Percentiles rank a stretch among this genome's conserved stretches.
Evolutionary conservation across 2,797 vertebrate species (phyloP).

Genomic region (Tachyglossus aculeatus): DNA sequence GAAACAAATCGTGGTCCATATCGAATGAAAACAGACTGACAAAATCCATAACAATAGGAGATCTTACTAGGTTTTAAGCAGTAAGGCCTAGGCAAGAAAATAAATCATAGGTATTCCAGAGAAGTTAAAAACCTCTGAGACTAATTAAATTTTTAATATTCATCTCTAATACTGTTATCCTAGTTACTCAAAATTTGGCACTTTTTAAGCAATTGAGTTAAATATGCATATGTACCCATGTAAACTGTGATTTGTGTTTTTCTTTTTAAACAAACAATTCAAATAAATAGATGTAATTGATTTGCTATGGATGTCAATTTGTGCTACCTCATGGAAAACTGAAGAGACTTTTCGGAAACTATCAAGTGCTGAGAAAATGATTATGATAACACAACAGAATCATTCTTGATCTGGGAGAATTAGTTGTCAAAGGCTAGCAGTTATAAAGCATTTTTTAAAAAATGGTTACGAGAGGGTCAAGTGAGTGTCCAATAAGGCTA

Average conservation of each 20-base stretch:
- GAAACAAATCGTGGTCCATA: no score
- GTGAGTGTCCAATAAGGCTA: background rate
- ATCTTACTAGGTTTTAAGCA: no score
- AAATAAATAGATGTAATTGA: background rate
- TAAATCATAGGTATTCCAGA: constrained; percentile 8
- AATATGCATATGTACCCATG: background rate
- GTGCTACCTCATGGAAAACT: background rate
- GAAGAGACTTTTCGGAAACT: background rate
- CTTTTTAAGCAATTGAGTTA: background rate
- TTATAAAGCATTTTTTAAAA: background rate
- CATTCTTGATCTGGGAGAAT: background rate
- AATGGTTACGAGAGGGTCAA: background rate
- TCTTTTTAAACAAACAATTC: background rate
- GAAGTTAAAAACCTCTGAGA: constrained; percentile 7
- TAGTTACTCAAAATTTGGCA: background rate
- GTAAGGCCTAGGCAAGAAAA: constrained; percentile 28
- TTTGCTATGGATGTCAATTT: background rate
- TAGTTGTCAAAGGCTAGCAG: background rate
- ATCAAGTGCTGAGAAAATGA: background rate
- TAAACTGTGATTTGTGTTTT: background rate
- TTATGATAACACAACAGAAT: background rate
- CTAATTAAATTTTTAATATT: constrained; percentile 17
- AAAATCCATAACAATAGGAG: no score
- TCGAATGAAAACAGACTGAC: no score
- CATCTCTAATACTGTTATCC: background rate